Conservation (phyloP, 2,888 invertebrate genomes). For the Napeogenes inachia region DNA sequence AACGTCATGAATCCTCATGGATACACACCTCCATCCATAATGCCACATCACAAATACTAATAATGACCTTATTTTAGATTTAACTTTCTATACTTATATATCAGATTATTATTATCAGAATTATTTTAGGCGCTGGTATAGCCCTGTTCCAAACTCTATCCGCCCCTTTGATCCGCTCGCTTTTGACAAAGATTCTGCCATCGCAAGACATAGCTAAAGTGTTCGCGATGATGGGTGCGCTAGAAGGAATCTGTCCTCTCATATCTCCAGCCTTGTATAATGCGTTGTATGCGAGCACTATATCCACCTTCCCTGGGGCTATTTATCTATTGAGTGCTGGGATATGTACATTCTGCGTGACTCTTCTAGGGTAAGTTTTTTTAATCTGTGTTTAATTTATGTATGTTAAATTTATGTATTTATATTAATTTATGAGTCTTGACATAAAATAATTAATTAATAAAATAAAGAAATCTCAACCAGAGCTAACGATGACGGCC, state of each 20-base stretch:
- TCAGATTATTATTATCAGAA: too few relatives aligned
- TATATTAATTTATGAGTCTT: too few relatives aligned
- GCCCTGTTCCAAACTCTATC: constrained; percentile 73
- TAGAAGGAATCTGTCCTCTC: constrained; percentile 80
- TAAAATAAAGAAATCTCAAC: too few relatives aligned
- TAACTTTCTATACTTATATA: too few relatives aligned
- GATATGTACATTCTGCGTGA: constrained; percentile 61
- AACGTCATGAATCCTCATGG: too few relatives aligned
- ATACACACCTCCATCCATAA: too few relatives aligned
- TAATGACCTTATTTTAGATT: too few relatives aligned
- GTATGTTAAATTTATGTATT: neutral
- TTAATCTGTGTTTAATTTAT: neutral
- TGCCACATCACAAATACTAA: too few relatives aligned
- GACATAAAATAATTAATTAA: too few relatives aligned
- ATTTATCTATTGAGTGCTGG: constrained; percentile 77
- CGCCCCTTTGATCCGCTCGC: constrained; percentile 77
- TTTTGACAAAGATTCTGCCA: constrained; percentile 79
- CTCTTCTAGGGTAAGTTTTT: constrained; percentile 72
- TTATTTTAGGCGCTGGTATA: constrained; percentile 60
- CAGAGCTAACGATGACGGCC: too few relatives aligned
- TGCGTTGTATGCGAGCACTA: constrained; percentile 78
- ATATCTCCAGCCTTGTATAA: constrained; percentile 81
- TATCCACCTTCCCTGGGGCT: constrained; percentile 76
- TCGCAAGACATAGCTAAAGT: constrained; percentile 81
- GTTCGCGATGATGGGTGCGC: constrained; percentile 81